Base-by-base conservation (phyloP, 2,797 vertebrate genomes). In the Coreius guichenoti region DNA sequence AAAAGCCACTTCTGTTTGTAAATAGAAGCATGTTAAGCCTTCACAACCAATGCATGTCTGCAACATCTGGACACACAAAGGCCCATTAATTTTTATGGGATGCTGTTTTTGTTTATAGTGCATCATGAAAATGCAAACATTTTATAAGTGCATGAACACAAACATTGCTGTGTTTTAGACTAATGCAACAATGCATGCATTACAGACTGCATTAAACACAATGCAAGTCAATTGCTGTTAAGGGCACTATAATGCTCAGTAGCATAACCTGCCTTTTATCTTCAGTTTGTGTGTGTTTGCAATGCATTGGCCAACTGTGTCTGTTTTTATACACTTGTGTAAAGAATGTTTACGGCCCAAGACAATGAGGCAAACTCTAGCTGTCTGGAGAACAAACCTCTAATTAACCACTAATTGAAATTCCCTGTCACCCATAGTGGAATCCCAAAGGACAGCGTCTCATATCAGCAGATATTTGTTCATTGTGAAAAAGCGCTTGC, bases 331-430 rank as follows among this genome's bases (percentile, higher is more conserved):
- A 21, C 47, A 49, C 65, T 69, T 36, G 31, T 36, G 17, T 68
- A 21, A 68, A 68, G 31, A 19, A 36, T 36, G 31, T 5, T 36
- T 21, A 17, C 23, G 19, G 19, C 31, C 9, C 19, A 39, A 69
- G 19, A 43, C 39, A 1, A 43, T 43, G 39, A 43, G 39, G 11
- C 39, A 23, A 67, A 33, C 33, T 33, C 83, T 93, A 92, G 93
- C 93, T 94, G 92, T 90, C 85, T 87, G 61, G 82, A 91, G 90
- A 92, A 92, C 85, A 89, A 69, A 91, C 33, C 67, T 23, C 79
- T 90, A 93, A 92, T 79, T 87, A 69, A 91, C 33, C 67, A 12
- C 79, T 90, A 93, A 92, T 79, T 87, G 83, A 93, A 91, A 92
- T 85, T 72, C 89, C 87, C 87, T 87, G 91, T 91, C 88, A 90